Conservation (phyloP, 2,797 vertebrate species). For the Loris lydekkerianus region DNA sequence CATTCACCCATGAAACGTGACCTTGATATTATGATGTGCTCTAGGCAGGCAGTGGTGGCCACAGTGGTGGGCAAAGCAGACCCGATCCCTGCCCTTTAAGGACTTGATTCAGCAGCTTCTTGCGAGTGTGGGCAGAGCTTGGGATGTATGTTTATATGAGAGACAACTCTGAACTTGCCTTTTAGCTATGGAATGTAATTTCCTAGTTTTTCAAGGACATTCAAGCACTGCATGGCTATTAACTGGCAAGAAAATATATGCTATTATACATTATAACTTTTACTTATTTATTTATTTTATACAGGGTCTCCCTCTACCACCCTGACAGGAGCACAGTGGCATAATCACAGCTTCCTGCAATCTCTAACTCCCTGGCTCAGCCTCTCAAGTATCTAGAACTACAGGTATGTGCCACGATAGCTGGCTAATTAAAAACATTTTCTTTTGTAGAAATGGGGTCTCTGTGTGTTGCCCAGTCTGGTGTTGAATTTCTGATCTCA, state of each 20-base stretch:
- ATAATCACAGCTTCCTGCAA: neutral
- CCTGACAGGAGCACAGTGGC: neutral
- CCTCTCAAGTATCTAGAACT: neutral
- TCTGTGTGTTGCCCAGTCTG: neutral
- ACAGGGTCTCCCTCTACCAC: neutral
- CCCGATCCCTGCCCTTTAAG: neutral
- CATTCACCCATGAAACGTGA: neutral
- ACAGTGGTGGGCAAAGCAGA: neutral
- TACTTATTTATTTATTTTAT: neutral
- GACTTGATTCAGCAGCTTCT: neutral
- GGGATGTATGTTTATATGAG: neutral
- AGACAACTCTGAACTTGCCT: neutral
- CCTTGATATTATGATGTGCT: neutral
- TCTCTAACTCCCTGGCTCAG: neutral
- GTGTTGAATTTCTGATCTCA: neutral
- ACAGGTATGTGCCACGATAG: neutral
- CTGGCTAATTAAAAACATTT: neutral
- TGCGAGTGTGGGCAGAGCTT: neutral
- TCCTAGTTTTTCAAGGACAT: conserved; percentile 5
- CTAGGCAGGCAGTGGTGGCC: neutral
- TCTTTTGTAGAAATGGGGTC: neutral
- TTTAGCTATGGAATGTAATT: neutral
- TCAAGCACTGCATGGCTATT: neutral
- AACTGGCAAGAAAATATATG: neutral
- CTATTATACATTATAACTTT: neutral